phyloP scores from a whole-genome alignment of 2,888 invertebrate species.

The Glyphotaelius pellucidus region DNA sequence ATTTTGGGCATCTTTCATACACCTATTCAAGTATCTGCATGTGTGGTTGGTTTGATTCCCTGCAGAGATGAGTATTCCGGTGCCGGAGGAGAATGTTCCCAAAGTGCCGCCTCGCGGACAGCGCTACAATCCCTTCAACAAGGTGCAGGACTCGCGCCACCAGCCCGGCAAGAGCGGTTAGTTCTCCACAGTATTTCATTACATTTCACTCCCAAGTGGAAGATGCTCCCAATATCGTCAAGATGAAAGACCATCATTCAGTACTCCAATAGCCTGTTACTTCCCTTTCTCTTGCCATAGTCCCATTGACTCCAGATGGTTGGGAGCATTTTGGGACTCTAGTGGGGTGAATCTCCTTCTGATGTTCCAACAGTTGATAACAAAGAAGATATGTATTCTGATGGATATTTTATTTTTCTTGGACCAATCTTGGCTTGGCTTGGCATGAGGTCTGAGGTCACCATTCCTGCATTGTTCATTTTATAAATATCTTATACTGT shows the following conservation, averaged over 20 bases:
- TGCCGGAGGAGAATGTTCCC: conserved; percentile 76
- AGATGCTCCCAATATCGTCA: too few species aligned
- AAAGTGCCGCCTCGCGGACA: conserved; percentile 85
- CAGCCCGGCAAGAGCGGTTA: conserved; percentile 46
- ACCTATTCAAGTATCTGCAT: conserved; percentile 20
- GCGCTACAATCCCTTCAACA: conserved; percentile 90
- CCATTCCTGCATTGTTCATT: not conserved
- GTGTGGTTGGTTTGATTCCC: conserved; percentile 48
- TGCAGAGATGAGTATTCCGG: conserved; percentile 70
- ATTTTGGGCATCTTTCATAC: not conserved
- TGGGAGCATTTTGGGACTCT: too few species aligned
- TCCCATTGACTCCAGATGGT: too few species aligned
- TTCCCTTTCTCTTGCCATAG: too few species aligned
- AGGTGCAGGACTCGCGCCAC: conserved; percentile 71
- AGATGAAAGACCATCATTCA: too few species aligned
- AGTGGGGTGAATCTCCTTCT: not conserved
- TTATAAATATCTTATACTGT: not conserved
- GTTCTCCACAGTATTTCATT: not conserved
- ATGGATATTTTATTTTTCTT: not conserved
- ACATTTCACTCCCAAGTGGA: not conserved
- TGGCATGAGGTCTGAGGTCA: not conserved
- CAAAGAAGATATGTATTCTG: not conserved
- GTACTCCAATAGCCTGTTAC: too few species aligned
- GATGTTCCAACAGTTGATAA: not conserved
- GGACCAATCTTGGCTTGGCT: not conserved